Percentiles rank a stretch among this genome's conserved stretches.
Conservation (phyloP, 1,140 invertebrate species). For the Hycleus cichorii region DNA sequence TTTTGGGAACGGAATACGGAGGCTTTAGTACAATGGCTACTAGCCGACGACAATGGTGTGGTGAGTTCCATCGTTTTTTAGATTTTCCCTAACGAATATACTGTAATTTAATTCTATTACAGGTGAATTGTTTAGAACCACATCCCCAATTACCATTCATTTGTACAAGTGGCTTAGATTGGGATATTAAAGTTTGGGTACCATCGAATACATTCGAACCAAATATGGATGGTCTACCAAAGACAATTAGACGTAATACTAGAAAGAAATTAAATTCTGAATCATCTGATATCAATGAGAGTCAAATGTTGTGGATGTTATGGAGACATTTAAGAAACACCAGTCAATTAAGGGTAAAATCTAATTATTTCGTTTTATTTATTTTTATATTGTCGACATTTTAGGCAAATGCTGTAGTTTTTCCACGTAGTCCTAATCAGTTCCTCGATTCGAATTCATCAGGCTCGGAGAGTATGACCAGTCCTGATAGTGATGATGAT, state of each 20-base stretch:
- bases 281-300: conserved; percentile 15
- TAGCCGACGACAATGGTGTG: conserved; percentile 78
- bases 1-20: conserved; percentile 90
- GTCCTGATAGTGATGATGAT: conserved; percentile 15
- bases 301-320: conserved; percentile 35
- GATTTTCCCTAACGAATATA: conserved; percentile 17
- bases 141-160: conserved; percentile 82
- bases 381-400: neutral
- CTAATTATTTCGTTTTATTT: neutral
- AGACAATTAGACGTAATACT: conserved; percentile 26
- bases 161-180: conserved; percentile 85
- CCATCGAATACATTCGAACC: conserved; percentile 54
- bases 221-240: conserved; percentile 23
- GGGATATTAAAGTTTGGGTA: conserved; percentile 90
- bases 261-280: conserved; percentile 9
- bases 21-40: conserved; percentile 79
- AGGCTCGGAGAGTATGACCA: conserved; percentile 12
- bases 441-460: conserved; percentile 3
- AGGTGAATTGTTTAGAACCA: conserved; percentile 88
- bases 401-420: conserved; percentile 1
- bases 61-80: conserved; percentile 47
- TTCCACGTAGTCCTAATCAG: neutral
- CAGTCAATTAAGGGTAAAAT: conserved; percentile 2
- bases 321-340: conserved; percentile 32
- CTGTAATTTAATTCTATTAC: conserved; percentile 16